Conservation (phyloP, 2,113 vertebrate species). For the Cryptotis parvus region DNA sequence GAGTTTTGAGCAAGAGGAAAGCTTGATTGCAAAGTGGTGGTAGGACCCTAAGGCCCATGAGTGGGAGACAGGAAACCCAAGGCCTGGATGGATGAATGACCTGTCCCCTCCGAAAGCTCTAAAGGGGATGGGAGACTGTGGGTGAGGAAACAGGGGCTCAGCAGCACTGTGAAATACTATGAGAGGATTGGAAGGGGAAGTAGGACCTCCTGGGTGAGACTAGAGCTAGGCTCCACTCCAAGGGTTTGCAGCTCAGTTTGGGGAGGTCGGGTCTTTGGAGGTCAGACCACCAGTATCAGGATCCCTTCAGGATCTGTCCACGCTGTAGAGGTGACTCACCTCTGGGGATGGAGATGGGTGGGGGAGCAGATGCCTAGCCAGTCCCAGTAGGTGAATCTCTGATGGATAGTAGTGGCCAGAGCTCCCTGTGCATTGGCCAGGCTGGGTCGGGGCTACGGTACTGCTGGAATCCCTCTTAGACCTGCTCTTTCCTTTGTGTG, state of each 20-base stretch:
- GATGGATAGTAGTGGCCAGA: not conserved
- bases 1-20: slow-evolving; percentile 39
- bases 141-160: not conserved
- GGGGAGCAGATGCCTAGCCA: not conserved
- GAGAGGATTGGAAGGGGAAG: not conserved
- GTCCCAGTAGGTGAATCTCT: not conserved
- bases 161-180: not conserved
- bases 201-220: not conserved
- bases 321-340: not conserved
- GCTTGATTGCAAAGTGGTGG: not conserved
- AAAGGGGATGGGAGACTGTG: no score
- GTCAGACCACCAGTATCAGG: not conserved
- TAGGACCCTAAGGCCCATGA: no score
- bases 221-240: no score
- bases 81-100: no score
- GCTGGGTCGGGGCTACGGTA: not conserved
- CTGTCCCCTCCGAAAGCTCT: no score
- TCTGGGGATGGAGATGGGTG: no score
- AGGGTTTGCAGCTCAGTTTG: not conserved
- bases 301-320: not conserved
- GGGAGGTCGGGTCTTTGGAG: not conserved
- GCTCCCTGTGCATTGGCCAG: not conserved
- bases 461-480: not conserved
- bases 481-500: not conserved
- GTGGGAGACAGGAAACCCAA: not conserved